Evolutionary conservation across 1,140 invertebrate species (phyloP), one percentile per base, ranked within the genome.

Genomic region (Leptinotarsa undecemlineata): DNA sequence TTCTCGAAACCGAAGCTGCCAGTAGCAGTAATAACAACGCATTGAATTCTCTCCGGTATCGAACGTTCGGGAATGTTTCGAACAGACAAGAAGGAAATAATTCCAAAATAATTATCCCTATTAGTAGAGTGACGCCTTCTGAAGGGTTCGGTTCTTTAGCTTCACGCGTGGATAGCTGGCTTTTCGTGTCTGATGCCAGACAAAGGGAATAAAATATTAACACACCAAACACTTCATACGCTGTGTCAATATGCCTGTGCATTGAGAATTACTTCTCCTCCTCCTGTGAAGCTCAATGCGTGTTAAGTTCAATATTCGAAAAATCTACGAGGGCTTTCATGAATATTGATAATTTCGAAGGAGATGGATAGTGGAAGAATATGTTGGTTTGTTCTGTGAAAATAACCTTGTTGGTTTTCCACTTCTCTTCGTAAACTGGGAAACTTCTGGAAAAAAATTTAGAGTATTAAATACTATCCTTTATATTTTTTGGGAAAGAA

Each of bases 201-300:
- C 51, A 57, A 57, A 57, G 51, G 51, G 51, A 57, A 57, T 57
- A 57, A 57, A 57, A 57, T 57, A 57, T 57, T 57, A 57, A 57
- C 51, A 57, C n/a, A 57, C 51, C 51, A 57, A 57, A 57, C 51
- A 57, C 51, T 57, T n/a, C 51, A 57, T 57, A 57, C 15, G 4
- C n/a, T 57, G 51, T 57, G 15, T 57, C 51, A 57, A 57, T 57
- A 57, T 57, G 51, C 51, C 51, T 57, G 15, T 57, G 51, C 17
- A 57, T 57, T 57, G 5, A 19, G 51, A 57, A 57, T 57, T 15
- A 57, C 51, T 57, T 57, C 17, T 57, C n/a, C 51, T 19, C 3
- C 51, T 57, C 3, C 51, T 8, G 51, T 57, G 51, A 17, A 17
- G 17, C 51, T 57, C 33, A 19, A n/a, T 57, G 51, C 51, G n/a